These are phyloP conservation scores for Formica exsecta DNA, from an alignment of 1,140 invertebrate species.

Conservation along the genomic window DNA sequence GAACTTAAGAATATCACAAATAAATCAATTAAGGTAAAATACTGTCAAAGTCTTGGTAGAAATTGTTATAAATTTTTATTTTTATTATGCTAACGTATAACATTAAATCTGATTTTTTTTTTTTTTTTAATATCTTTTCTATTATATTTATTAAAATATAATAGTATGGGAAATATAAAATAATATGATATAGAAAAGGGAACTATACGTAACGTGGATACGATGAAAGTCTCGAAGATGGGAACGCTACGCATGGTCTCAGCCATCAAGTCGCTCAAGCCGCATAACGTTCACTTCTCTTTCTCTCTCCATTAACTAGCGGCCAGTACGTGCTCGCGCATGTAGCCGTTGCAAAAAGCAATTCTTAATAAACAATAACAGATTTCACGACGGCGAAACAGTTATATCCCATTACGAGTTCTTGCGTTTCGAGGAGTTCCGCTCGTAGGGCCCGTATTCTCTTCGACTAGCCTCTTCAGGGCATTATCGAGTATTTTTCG, in stretches of 20 bases:
- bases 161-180: background rate
- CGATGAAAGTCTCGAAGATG: constrained; percentile 24
- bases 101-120: background rate
- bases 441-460: constrained; percentile 36
- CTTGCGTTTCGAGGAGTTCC: constrained; percentile 52
- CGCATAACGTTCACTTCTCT: constrained; percentile 52
- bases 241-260: constrained; percentile 3
- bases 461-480: constrained; percentile 30
- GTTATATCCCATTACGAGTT: constrained; percentile 75
- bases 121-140: background rate
- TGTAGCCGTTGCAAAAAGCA: constrained; percentile 62
- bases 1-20: background rate
- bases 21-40: background rate
- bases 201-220: background rate
- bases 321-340: constrained; percentile 53
- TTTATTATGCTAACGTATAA: background rate
- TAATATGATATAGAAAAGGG: background rate
- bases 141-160: background rate
- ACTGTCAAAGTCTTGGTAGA: background rate
- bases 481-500: constrained; percentile 57
- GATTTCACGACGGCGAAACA: constrained; percentile 73
- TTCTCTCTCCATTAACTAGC: constrained; percentile 65
- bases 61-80: background rate
- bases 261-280: constrained; percentile 14
- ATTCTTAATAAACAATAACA: constrained; percentile 76